Conservation (phyloP, 2,113 vertebrate species). For the Panurus biarmicus region DNA sequence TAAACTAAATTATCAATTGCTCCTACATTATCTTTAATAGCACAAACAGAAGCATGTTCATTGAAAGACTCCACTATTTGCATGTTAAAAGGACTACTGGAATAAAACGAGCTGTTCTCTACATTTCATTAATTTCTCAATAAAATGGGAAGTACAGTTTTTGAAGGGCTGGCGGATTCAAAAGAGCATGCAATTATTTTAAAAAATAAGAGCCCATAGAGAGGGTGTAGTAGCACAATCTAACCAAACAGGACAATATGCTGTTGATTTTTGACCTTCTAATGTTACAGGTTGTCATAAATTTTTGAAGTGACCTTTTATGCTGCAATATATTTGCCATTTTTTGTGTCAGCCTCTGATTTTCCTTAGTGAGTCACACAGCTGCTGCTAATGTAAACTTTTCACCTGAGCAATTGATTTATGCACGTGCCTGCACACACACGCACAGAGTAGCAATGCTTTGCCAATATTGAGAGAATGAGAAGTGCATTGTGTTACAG, state of each 20-base stretch:
- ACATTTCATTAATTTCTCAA: slow-evolving; percentile 27
- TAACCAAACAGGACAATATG: slow-evolving; percentile 6
- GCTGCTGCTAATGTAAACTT: slow-evolving; percentile 8
- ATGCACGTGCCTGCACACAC: neutral
- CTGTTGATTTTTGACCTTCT: slow-evolving; percentile 61
- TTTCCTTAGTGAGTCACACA: neutral
- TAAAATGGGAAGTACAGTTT: neutral
- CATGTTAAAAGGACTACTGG: neutral
- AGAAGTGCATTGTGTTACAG: neutral
- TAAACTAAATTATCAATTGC: neutral
- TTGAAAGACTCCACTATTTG: neutral
- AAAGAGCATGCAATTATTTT: slow-evolving; percentile 42
- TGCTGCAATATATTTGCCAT: slow-evolving; percentile 26
- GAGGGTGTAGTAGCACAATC: neutral
- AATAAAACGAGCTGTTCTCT: neutral
- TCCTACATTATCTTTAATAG: neutral
- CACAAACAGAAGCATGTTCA: neutral
- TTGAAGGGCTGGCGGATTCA: slow-evolving; percentile 20
- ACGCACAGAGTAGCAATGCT: neutral
- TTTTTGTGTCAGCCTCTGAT: slow-evolving; percentile 35
- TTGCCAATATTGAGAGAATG: neutral
- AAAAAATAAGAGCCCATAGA: neutral
- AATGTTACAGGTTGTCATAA: slow-evolving; percentile 41
- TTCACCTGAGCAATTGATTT: slow-evolving; percentile 9
- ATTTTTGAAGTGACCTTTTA: slow-evolving; percentile 57